Base-by-base conservation (phyloP, 2,113 vertebrate species). In the Romanogobio albipinnatus region DNA sequence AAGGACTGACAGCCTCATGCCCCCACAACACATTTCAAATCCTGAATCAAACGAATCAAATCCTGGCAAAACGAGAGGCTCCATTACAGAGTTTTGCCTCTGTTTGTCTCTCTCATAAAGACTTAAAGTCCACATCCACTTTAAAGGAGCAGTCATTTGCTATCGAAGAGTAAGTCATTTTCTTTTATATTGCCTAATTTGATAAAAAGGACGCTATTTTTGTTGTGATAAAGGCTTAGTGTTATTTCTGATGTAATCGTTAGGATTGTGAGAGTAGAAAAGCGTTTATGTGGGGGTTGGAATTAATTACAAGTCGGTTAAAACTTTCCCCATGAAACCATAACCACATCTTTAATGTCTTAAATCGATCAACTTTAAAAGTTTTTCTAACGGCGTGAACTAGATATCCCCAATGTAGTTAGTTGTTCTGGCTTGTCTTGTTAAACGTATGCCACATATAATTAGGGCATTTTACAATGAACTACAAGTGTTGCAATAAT, bases 1-100 rank as follows among this genome's bases (percentile, higher is more conserved):
- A 97, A 96, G 97, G 96, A 96, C 96, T 99, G 98, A 99, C 98
- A 99, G 96, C 96, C 96, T 95, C 95, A 97, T 96, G 96, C 97
- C 96, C 96, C 97, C 97, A 96, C 96, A 98, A 97, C 97, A 98
- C 97, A 98, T 98, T 39, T 39, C 39, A 39, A 39, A 39, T 39
- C 39, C 39, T 39, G 39, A 39, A 39, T 39, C 39, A 39, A 39
- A 39, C 94, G 94, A 84, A 68, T 56, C 66, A 73, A 84, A 80
- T 45, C 26, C 75, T 64, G 24, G 56, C 47, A 84, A 24, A 49
- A 84, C 51, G 9, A 39, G 39, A 78, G 36, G 43, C 91, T 93
- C 91, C 89, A 89, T 92, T 85, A 4, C 6, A 62, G 14, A 29
- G 87, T 90, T 90, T 91, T 45, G 22, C 22, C 78, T 56, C 53